Base-by-base conservation (phyloP, 1,140 invertebrate species). In the Trichonephila clavipes region DNA sequence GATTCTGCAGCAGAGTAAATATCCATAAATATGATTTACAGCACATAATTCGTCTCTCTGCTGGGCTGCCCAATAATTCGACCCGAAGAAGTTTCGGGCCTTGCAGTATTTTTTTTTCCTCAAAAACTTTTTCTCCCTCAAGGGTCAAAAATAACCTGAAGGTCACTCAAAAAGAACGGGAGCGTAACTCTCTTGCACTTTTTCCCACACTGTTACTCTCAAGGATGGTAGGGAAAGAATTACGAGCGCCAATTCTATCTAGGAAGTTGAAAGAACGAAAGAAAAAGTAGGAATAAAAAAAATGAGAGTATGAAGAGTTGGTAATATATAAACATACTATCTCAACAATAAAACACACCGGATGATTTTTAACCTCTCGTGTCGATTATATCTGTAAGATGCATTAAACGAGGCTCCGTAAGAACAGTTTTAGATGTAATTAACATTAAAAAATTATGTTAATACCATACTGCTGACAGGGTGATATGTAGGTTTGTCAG, bases 11-110 rank as follows among this genome's bases (percentile, higher is more conserved):
- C 62, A 89, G 87, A 21, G n/a, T 44, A 72, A 89, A 89, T 89
- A 89, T 89, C 66, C 87, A 89, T 72, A 89, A 69, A 90, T 81
- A 51, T 90, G 88, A 90, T 90, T 90, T 90, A 90, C 88, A 21
- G 69, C 28, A 19, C 69, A 69, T 90, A 90, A 90, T 81, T 81
- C 69, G 69, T 59, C 28, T 90, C 88, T n/a, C 40, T 40, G 51
- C 4, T 69, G 62, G 62, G 64, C 40, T 44, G 21, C 87, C 69
- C 85, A 59, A 87, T 87, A 62, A 87, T 64, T 69, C 87, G n/a
- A 77, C 28, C 69, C 24, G 28, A 28, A 34, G 87, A 69, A 69
- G 62, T 69, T 69, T 77, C n/a, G 44, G 12, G 14, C 19, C 69
- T 51, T 51, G 51, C 51, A 51, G 51, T n/a, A 12, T 59, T 69